These are phyloP conservation scores for Oncorhynchus mykiss DNA, from an alignment of 2,113 vertebrate species.

Conservation along the genomic window DNA sequence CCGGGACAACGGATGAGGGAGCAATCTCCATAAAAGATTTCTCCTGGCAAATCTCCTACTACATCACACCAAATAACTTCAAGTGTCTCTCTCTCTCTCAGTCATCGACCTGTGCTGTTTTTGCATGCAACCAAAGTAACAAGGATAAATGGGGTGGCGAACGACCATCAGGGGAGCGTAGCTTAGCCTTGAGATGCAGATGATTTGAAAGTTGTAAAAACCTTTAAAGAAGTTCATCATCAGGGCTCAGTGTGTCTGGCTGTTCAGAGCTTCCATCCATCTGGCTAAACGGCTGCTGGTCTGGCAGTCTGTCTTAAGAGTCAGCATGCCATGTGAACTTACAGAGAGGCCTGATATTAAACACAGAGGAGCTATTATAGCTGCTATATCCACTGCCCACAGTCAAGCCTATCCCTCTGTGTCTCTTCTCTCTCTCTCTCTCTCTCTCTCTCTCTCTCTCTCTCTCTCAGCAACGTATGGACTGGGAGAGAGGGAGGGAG, in stretches of 20 bases:
- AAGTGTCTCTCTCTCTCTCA: neutral
- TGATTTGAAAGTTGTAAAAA: slow-evolving; percentile 1
- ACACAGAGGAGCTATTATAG: slow-evolving; percentile 13
- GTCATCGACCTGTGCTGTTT: neutral
- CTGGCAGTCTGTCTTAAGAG: neutral
- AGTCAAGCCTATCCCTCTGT: slow-evolving; percentile 15
- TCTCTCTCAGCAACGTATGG: slow-evolving; percentile 15
- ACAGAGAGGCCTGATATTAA: slow-evolving; percentile 19
- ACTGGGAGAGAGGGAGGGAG: neutral
- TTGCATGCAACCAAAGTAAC: neutral
- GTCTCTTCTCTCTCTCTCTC: slow-evolving; percentile 2
- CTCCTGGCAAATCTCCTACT: neutral
- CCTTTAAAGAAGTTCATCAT: slow-evolving; percentile 22
- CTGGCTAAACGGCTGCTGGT: neutral
- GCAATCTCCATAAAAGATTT: neutral
- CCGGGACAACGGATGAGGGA: neutral
- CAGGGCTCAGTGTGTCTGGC: slow-evolving; percentile 15
- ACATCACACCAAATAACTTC: neutral
- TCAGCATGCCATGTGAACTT: slow-evolving; percentile 12
- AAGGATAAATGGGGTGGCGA: neutral
- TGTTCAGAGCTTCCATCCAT: neutral
- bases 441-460: slow-evolving; percentile 32
- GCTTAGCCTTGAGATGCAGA: slow-evolving; percentile 1
- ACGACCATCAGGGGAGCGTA: neutral
- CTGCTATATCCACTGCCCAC: neutral